Percentiles rank a stretch among this genome's conserved stretches.
These are phyloP conservation scores for Mormyrus lacerda DNA, from an alignment of 2,113 vertebrate species.

Conservation along the genomic window DNA sequence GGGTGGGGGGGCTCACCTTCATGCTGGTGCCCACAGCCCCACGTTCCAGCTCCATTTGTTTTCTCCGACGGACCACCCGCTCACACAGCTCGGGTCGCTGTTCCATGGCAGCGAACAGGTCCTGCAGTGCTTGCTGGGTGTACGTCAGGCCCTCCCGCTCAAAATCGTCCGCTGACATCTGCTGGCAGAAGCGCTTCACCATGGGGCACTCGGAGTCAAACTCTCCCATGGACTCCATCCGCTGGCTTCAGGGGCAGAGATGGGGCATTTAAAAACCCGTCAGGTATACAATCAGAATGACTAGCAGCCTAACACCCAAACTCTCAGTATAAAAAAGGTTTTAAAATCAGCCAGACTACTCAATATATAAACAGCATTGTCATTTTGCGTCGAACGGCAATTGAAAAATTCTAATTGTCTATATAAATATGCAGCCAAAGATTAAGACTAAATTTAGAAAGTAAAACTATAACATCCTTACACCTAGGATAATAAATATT, in stretches of 20 bases:
- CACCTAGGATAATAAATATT: background rate
- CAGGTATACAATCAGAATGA: background rate
- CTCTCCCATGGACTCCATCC: conserved; percentile 51
- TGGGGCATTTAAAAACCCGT: background rate
- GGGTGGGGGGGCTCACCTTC: conserved; percentile 34
- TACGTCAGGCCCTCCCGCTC: conserved; percentile 42
- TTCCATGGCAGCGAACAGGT: conserved; percentile 38
- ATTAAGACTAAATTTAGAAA: background rate
- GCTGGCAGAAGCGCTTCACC: conserved; percentile 44
- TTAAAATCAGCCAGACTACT: background rate
- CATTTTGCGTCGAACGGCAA: background rate
- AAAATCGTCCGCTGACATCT: conserved; percentile 46
- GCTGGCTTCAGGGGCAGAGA: too few species aligned
- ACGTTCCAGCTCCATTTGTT: conserved; percentile 43
- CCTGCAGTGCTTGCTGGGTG: conserved; percentile 39
- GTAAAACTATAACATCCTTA: background rate
- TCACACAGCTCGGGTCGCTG: conserved; percentile 39
- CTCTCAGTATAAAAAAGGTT: background rate
- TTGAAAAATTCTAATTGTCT: background rate
- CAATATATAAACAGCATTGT: background rate
- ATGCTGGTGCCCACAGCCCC: conserved; percentile 36
- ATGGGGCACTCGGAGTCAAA: conserved; percentile 42
- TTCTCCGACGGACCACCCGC: conserved; percentile 39
- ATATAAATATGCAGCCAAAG: background rate
- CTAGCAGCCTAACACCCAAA: background rate